Evolutionary conservation across 2,797 vertebrate species (phyloP), one percentile per base, ranked within the genome.

Genomic region (Denticeps clupeoides): DNA sequence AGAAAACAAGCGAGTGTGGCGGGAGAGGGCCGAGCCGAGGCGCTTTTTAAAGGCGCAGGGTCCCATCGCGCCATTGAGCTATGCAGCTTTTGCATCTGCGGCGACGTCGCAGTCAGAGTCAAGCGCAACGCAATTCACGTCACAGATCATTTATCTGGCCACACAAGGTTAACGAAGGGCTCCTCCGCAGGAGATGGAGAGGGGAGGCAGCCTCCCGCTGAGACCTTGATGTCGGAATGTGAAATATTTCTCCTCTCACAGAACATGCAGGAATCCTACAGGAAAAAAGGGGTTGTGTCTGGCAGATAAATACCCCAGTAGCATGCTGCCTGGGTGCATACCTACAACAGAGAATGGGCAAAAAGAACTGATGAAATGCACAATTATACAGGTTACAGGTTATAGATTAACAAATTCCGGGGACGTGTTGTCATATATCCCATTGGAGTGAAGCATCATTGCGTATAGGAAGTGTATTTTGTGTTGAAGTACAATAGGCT

Each of bases 1-100:
- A 51, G 43, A 50, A 59, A 57, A 64, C 53, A 60, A 61, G 50
- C 55, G 60, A 41, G 54, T 59, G 26, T 42, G 43, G 22, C 22
- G 55, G 48, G 54, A 53, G 12, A 29, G 41, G 37, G 24, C 38
- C 38, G 29, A 31, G 24, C 35, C 18, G 4, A n/a, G 9, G 26
- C 8, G 27, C 28, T 28, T 13, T 32, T 42, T 55, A 55, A 55
- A 42, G 45, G 37, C 1, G 2, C 21, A 42, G 40, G 28, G 27
- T 27, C 38, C 19, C 12, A 26, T 8, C n/a, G n/a, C n/a, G n/a
- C n/a, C n/a, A n/a, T n/a, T n/a, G n/a, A n/a, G n/a, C n/a, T n/a
- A n/a, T n/a, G n/a, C n/a, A n/a, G n/a, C n/a, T n/a, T n/a, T n/a
- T n/a, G n/a, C n/a, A n/a, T n/a, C 3, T 25, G 25, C 41, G 19